Evolutionary conservation across 2,113 vertebrate genomes (phyloP), one percentile per base, ranked within the genome.

Genomic region (Cyphomyrus plagiostoma): DNA sequence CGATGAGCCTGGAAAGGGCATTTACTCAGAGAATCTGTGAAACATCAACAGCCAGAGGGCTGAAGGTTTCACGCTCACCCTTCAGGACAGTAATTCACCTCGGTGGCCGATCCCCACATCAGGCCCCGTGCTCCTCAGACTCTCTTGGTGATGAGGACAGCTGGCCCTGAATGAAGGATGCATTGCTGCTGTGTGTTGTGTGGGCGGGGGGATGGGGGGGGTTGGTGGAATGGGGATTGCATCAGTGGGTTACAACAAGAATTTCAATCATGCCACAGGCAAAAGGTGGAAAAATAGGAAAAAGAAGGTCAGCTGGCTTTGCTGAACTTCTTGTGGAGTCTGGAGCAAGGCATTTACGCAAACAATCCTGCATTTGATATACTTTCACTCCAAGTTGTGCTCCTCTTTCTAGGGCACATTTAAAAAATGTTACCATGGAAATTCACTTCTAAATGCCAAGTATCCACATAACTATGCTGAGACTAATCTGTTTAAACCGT

Each of bases 51-150:
- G 15, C 74, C 15, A 17, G 26, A 77, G 35, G 19, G 83, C 48
- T 86, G 74, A 49, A 49, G 23, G 21, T 17, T 50, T 86, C 45
- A 49, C 10, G 5, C 23, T 49, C 83, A 26, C 48, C 83, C n/a
- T 86, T 26, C n/a, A 48, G 83, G 83, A 86, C 48, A 49, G 48
- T 86, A 50, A 86, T 86, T 86, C 7, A 86, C 50, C 46, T 86
- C 0, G 10, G 10, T n/a, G 3, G 21, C 21, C 48, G 0, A 10
- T 46, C 48, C 35, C 15, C 74, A 39, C 45, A 50, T 48, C 46
- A 46, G 45, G 10, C 39, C 11, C 11, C 10, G 0, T 11, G 21
- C 83, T 86, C 17, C 48, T 49, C 45, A 48, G 9, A 49, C 83
- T 30, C n/a, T 70, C 62, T 13, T 11, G n/a, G n/a, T n/a, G 83